phyloP scores from a whole-genome alignment of 2,797 vertebrate genomes.

The Cephalopachus bancanus region DNA sequence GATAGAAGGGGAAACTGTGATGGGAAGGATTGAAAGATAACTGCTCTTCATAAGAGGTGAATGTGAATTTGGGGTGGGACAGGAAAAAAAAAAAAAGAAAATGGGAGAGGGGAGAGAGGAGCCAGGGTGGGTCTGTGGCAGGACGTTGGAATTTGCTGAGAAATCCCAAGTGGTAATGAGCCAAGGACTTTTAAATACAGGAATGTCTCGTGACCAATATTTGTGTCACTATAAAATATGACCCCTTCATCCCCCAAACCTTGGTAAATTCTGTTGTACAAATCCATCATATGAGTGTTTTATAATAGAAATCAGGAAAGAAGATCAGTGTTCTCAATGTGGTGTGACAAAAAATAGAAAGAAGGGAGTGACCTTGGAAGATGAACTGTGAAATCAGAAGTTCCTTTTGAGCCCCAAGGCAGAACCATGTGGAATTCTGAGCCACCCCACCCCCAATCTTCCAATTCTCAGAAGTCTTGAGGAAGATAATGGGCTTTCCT shows the following conservation, averaged over 20 bases:
- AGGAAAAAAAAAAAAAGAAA: background rate
- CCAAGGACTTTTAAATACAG: background rate
- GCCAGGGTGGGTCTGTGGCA: background rate
- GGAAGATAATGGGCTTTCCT: slow-evolving; percentile 28
- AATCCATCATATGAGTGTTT: slow-evolving; percentile 22
- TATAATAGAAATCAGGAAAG: slow-evolving; percentile 3
- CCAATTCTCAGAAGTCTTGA: slow-evolving; percentile 18
- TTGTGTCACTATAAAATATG: slow-evolving; percentile 22
- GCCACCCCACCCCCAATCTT: background rate
- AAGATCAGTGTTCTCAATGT: background rate
- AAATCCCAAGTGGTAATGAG: background rate
- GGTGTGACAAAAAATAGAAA: slow-evolving; percentile 3
- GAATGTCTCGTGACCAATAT: background rate
- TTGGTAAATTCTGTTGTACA: background rate
- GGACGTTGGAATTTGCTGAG: background rate
- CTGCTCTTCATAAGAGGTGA: slow-evolving; percentile 10
- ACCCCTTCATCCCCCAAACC: background rate
- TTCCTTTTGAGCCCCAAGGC: background rate
- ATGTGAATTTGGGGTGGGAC: background rate
- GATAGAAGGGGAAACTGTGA: background rate
- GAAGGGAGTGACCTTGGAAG: background rate
- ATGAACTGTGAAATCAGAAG: background rate
- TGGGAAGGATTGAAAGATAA: slow-evolving; percentile 29
- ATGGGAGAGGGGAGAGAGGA: background rate
- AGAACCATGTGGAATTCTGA: slow-evolving; percentile 17